Conservation (phyloP, 2,797 vertebrate species). For the Epinephelus coioides region DNA sequence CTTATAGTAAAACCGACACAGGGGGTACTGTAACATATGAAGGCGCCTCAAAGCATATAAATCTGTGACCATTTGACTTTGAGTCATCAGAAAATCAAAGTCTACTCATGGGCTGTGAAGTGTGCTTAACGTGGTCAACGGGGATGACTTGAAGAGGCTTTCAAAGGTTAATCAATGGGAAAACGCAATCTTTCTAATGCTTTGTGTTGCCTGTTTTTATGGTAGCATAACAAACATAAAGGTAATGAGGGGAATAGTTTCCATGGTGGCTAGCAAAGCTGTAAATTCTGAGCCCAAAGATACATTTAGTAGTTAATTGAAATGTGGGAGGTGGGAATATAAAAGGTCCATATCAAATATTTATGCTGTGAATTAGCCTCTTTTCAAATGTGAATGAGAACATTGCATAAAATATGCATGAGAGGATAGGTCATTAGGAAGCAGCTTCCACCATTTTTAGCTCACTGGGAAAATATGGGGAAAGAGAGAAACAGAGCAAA, state of each 20-base stretch:
- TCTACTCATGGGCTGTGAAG: slow-evolving; percentile 7
- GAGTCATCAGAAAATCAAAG: slow-evolving; percentile 4
- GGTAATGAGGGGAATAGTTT: slow-evolving; percentile 40
- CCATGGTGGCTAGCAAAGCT: slow-evolving; percentile 21
- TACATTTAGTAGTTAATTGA: slow-evolving; percentile 70
- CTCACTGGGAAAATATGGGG: slow-evolving; percentile 15
- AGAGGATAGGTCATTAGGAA: slow-evolving; percentile 66
- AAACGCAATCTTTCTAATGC: slow-evolving; percentile 39
- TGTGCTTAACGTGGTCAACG: slow-evolving; percentile 33
- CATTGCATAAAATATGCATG: slow-evolving; percentile 78
- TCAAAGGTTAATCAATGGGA: slow-evolving; percentile 57
- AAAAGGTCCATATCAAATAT: slow-evolving; percentile 81
- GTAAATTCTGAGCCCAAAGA: slow-evolving; percentile 47
- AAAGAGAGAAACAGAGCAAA: slow-evolving; percentile 19
- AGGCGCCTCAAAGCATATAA: neutral
- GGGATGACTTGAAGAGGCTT: slow-evolving; percentile 37
- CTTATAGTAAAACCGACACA: slow-evolving; percentile 20
- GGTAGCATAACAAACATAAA: slow-evolving; percentile 49
- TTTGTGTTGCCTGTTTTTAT: slow-evolving; percentile 54
- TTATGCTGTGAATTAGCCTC: slow-evolving; percentile 79
- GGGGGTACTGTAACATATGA: slow-evolving; percentile 17
- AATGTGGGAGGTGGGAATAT: slow-evolving; percentile 71
- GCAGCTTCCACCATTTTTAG: slow-evolving; percentile 41
- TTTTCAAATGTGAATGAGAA: slow-evolving; percentile 79
- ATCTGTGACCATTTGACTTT: slow-evolving; percentile 13